Evolutionary conservation across 2,113 vertebrate genomes (phyloP).

Genomic region (Syngnathus floridae): DNA sequence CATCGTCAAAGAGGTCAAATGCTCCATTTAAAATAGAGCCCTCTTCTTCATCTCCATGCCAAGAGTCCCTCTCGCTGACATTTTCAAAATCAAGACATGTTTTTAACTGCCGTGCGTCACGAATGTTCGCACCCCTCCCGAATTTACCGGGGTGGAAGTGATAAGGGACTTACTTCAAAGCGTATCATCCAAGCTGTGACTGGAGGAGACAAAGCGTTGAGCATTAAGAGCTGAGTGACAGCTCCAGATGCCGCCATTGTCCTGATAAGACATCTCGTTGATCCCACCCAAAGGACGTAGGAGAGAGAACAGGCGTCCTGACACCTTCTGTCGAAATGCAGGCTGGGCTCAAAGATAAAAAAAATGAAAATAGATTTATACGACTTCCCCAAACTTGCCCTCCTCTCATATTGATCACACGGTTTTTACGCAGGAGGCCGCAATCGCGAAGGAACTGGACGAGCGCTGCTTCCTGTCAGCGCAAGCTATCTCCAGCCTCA

Average conservation of each 20-base stretch:
- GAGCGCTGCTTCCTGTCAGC: slow-evolving; percentile 77
- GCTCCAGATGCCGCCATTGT: slow-evolving; percentile 31
- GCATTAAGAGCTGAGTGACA: slow-evolving; percentile 25
- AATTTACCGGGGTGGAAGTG: slow-evolving; percentile 15
- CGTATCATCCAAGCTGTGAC: slow-evolving; percentile 6
- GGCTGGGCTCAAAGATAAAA: neutral
- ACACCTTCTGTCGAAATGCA: neutral
- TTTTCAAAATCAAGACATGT: slow-evolving; percentile 26
- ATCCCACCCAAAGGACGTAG: neutral
- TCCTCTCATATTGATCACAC: too few relatives aligned
- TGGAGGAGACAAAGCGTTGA: slow-evolving; percentile 11
- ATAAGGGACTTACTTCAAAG: slow-evolving; percentile 48
- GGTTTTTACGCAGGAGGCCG: slow-evolving; percentile 35
- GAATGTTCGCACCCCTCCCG: slow-evolving; percentile 25
- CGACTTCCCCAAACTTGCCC: too few relatives aligned
- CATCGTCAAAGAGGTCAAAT: slow-evolving; percentile 4
- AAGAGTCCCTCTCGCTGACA: slow-evolving; percentile 1
- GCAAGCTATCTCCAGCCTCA: slow-evolving; percentile 63
- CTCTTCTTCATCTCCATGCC: slow-evolving; percentile 4
- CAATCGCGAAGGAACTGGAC: slow-evolving; percentile 68
- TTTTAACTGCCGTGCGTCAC: slow-evolving; percentile 29
- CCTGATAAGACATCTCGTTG: slow-evolving; percentile 17
- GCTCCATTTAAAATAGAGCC: slow-evolving; percentile 22
- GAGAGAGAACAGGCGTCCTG: neutral
- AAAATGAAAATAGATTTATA: too few relatives aligned